Conservation (phyloP, 2,113 vertebrate genomes). For the Lathamus discolor region DNA sequence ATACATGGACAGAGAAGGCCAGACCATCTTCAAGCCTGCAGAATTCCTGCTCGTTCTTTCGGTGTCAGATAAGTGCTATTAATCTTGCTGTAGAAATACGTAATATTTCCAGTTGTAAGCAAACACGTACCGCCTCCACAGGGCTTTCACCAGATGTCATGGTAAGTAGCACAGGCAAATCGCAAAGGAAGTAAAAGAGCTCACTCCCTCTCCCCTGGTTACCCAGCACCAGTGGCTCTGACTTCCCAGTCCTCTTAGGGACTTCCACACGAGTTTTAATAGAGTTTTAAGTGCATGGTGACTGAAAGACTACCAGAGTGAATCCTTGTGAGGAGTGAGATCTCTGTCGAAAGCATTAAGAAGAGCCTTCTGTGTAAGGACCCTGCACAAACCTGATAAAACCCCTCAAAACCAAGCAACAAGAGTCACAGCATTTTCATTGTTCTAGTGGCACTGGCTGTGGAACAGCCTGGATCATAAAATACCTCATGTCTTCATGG, state of each 20-base stretch:
- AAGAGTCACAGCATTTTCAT: background rate
- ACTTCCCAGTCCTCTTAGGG: background rate
- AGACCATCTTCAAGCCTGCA: background rate
- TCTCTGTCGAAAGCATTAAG: background rate
- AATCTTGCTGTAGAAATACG: background rate
- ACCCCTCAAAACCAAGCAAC: background rate
- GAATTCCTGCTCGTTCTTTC: background rate
- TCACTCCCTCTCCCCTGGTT: background rate
- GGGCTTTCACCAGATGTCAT: background rate
- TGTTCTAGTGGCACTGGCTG: background rate
- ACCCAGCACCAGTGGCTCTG: background rate
- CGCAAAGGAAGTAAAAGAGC: background rate
- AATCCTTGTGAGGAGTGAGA: background rate
- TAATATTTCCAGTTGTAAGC: background rate
- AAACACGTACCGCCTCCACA: background rate
- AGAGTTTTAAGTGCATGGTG: background rate
- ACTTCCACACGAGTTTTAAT: background rate
- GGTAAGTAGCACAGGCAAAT: background rate
- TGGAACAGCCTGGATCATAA: background rate
- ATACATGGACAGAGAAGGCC: rapidly evolving
- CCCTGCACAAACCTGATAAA: background rate
- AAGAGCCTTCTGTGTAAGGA: background rate
- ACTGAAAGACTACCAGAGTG: background rate
- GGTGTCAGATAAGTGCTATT: background rate
- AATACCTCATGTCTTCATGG: background rate